These are phyloP conservation scores for Geothlypis trichas DNA, from an alignment of 2,113 vertebrate species.

Conservation along the genomic window DNA sequence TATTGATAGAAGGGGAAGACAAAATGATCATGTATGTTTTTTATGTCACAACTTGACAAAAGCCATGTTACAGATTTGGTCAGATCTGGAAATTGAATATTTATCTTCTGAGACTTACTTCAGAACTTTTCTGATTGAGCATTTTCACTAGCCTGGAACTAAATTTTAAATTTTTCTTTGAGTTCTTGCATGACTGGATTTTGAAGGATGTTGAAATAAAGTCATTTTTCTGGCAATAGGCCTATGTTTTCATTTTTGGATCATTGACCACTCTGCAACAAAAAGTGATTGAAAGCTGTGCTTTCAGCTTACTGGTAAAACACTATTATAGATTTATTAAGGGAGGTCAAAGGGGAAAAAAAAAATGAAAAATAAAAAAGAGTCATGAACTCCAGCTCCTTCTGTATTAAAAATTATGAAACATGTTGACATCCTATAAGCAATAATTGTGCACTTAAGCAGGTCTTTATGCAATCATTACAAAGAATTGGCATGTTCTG, in stretches of 20 bases:
- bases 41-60: background rate
- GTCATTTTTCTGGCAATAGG: background rate
- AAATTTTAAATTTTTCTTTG: background rate
- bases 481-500: background rate
- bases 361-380: fast-evolving
- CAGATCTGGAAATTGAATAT: background rate
- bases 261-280: background rate
- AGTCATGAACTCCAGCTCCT: background rate
- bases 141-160: background rate
- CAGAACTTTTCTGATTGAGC: background rate
- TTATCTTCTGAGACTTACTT: background rate
- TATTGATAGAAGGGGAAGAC: background rate
- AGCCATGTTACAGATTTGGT: background rate
- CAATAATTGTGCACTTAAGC: background rate
- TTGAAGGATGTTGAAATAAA: background rate
- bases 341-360: fast-evolving
- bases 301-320: background rate
- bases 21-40: background rate
- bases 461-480: background rate
- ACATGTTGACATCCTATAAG: background rate
- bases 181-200: background rate
- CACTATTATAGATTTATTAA: background rate
- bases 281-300: background rate
- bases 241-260: background rate
- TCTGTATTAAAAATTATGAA: background rate